Conservation (phyloP, 2,888 invertebrate species). For the Hydraecia micacea region DNA sequence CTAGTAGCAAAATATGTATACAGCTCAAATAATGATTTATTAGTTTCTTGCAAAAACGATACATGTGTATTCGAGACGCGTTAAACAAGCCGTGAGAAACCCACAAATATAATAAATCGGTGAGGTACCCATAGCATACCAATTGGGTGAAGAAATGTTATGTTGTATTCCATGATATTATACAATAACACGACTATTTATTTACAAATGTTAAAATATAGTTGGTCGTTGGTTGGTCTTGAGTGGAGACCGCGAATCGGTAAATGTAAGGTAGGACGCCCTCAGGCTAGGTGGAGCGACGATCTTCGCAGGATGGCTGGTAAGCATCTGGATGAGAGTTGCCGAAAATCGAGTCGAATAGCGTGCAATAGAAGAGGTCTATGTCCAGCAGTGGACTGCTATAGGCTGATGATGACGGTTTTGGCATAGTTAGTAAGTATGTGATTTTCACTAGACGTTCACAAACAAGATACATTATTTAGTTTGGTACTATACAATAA, state of each 20-base stretch:
- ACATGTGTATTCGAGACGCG: constrained; percentile 13
- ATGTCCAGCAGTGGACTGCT: too few relatives aligned
- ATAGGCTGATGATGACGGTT: too few relatives aligned
- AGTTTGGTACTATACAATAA: not conserved
- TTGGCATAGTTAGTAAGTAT: too few relatives aligned
- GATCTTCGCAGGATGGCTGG: not conserved
- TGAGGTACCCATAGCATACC: not conserved
- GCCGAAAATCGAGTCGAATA: not conserved
- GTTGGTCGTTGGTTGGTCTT: not conserved
- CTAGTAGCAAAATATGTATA: constrained; percentile 1
- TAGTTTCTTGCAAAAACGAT: constrained; percentile 8
- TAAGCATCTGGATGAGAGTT: not conserved
- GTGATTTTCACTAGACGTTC: too few relatives aligned
- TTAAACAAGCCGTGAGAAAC: constrained; percentile 2
- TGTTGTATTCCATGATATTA: not conserved
- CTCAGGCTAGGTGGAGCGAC: not conserved
- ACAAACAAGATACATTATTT: not conserved
- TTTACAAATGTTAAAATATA: not conserved
- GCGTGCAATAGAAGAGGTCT: not conserved
- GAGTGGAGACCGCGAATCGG: not conserved
- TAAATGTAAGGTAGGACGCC: not conserved
- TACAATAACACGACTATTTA: not conserved
- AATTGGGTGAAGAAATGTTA: not conserved
- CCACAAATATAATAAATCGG: constrained; percentile 16
- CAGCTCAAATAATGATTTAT: constrained; percentile 23